Conservation (phyloP, 2,797 vertebrate species). For the Neostethus bicornis region DNA sequence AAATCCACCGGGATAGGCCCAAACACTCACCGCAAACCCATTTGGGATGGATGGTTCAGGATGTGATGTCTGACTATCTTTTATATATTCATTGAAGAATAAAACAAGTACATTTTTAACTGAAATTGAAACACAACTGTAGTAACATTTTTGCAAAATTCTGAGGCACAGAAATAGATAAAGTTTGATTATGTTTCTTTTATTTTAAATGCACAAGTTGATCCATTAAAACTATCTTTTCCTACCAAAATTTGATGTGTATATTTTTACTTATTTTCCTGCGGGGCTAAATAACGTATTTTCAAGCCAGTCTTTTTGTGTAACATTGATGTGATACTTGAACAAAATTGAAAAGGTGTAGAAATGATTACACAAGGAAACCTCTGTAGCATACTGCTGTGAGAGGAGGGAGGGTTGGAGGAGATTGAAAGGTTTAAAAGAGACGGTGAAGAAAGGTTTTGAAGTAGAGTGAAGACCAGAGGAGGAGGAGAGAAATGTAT, state of each 20-base stretch:
- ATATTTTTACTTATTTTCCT: no score
- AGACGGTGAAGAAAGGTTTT: slow-evolving; percentile 44
- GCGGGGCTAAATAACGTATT: no score
- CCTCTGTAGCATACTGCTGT: slow-evolving; percentile 34
- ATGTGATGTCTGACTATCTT: no score
- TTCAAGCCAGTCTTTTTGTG: no score
- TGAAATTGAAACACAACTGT: no score
- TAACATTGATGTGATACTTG: slow-evolving; percentile 19
- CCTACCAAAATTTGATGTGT: slow-evolving; percentile 20
- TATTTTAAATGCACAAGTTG: slow-evolving; percentile 7
- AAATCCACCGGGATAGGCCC: no score
- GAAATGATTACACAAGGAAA: slow-evolving; percentile 44
- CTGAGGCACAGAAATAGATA: no score
- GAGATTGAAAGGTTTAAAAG: slow-evolving; percentile 60
- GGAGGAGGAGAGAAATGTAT: slow-evolving; percentile 44
- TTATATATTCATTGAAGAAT: no score
- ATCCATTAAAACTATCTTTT: slow-evolving; percentile 36
- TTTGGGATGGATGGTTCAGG: no score
- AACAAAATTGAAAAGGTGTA: slow-evolving; percentile 37
- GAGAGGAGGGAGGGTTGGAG: slow-evolving; percentile 48
- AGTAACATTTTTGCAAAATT: no score
- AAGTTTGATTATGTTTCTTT: slow-evolving; percentile 27
- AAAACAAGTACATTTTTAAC: no score
- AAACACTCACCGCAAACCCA: no score
- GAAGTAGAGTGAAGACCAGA: slow-evolving; percentile 46